Evolutionary conservation across 2,888 invertebrate genomes (phyloP).

Genomic region (Lasioglossum leucozonium): DNA sequence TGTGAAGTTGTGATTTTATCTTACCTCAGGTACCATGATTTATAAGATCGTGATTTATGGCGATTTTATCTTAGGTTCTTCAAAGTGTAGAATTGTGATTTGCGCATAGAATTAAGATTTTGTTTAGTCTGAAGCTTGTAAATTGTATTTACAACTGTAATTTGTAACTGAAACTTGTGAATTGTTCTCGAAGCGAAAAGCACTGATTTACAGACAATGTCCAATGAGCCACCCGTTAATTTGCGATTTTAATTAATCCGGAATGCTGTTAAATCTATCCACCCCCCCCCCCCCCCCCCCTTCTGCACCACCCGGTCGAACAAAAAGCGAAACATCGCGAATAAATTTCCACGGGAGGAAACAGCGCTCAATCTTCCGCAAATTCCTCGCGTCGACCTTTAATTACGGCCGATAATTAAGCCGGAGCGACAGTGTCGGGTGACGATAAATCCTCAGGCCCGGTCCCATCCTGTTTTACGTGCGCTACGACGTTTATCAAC

Average conservation of each 20-base stretch:
- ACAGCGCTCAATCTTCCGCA: conserved; percentile 20
- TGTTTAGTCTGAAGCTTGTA: no score
- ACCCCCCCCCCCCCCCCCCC: not conserved
- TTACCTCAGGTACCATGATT: no score
- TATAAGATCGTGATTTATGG: no score
- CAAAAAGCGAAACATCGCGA: not conserved
- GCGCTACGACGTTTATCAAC: conserved; percentile 37
- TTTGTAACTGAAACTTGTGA: no score
- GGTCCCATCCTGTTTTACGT: conserved; percentile 22
- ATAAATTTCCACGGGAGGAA: conserved; percentile 21
- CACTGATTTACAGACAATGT: no score
- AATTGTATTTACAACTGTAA: no score
- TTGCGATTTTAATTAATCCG: not conserved
- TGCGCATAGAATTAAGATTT: no score
- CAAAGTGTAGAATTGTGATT: no score
- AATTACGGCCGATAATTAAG: conserved; percentile 61
- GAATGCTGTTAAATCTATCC: not conserved
- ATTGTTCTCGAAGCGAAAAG: no score
- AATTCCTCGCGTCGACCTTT: conserved; percentile 52
- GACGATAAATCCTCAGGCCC: conserved; percentile 59
- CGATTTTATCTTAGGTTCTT: no score
- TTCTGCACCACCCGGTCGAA: not conserved
- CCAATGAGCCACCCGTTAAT: not conserved
- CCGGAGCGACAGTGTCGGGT: conserved; percentile 16
- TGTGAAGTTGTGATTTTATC: no score